phyloP scores from a whole-genome alignment of 2,113 vertebrate species.

The Cryptotis parvus region DNA sequence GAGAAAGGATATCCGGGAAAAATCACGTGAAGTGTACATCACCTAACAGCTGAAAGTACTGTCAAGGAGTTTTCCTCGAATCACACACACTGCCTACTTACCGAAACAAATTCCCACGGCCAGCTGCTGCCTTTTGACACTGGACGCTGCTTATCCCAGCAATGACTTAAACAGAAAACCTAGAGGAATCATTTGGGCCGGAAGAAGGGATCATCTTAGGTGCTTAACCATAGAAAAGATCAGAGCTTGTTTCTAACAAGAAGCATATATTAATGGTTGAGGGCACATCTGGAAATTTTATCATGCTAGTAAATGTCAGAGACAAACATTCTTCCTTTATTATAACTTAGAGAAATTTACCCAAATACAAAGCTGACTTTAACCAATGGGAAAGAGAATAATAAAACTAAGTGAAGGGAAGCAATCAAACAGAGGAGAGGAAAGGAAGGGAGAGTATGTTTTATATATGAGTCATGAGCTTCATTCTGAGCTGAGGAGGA shows the following conservation, averaged over 20 bases:
- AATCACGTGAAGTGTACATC: background rate
- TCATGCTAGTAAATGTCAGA: constrained; percentile 78
- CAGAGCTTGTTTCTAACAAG: constrained; percentile 48
- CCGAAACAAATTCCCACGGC: constrained; percentile 53
- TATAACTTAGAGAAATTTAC: constrained; percentile 71
- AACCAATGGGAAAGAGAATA: constrained; percentile 63
- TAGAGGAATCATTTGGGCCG: constrained; percentile 56
- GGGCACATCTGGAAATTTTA: constrained; percentile 72
- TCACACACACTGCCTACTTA: constrained; percentile 42
- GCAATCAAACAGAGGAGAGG: constrained; percentile 67
- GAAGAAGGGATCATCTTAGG: constrained; percentile 48
- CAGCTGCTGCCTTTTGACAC: constrained; percentile 62
- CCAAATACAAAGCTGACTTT: constrained; percentile 61
- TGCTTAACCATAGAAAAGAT: constrained; percentile 61
- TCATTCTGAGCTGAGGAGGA: constrained; percentile 28
- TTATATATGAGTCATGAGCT: constrained; percentile 28
- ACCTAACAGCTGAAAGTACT: background rate
- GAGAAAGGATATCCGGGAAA: constrained; percentile 11
- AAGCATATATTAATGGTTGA: constrained; percentile 67
- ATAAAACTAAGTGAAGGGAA: constrained; percentile 69
- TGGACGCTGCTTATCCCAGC: constrained; percentile 4
- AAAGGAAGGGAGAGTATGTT: constrained; percentile 42
- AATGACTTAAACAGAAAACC: constrained; percentile 62
- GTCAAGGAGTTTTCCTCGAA: constrained; percentile 55
- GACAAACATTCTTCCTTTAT: constrained; percentile 59